Evolutionary conservation across 2,888 invertebrate species (phyloP).

Genomic region (Patella ulyssiponensis): DNA sequence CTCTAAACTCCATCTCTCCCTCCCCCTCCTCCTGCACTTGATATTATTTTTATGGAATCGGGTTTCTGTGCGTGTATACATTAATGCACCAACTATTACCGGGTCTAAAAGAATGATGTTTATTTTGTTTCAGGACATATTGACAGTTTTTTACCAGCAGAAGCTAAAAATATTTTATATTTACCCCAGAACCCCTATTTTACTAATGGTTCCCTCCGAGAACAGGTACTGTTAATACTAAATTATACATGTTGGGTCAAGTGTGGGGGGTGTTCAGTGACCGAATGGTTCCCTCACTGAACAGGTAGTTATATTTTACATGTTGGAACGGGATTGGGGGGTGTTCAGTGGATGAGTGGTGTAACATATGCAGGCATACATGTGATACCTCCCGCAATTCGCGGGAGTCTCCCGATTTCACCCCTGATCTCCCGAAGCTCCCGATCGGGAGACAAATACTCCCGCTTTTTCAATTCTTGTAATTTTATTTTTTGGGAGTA

Average conservation of each 20-base stretch:
- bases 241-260: too few relatives aligned
- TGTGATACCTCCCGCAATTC: too few relatives aligned
- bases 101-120: neutral
- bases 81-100: neutral
- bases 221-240: conserved; percentile 71
- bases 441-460: too few relatives aligned
- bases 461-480: too few relatives aligned
- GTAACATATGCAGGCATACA: too few relatives aligned
- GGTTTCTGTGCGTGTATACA: neutral
- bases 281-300: conserved; percentile 75
- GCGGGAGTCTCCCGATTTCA: too few relatives aligned
- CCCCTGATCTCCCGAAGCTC: too few relatives aligned
- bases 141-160: conserved; percentile 43
- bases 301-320: conserved; percentile 68
- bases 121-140: conserved; percentile 46
- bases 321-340: too few relatives aligned
- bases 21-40: conserved; percentile 13
- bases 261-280: too few relatives aligned
- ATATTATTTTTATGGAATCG: neutral
- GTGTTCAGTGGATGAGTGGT: too few relatives aligned
- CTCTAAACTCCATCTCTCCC: neutral
- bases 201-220: conserved; percentile 75
- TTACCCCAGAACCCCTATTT: conserved; percentile 77
- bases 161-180: conserved; percentile 72
- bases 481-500: too few relatives aligned